A percentile compares a stretch with the other conserved stretches of the same genome.
phyloP scores from a whole-genome alignment of 92 coral and sea anemone species.

The Anthopleura xanthogrammica region DNA sequence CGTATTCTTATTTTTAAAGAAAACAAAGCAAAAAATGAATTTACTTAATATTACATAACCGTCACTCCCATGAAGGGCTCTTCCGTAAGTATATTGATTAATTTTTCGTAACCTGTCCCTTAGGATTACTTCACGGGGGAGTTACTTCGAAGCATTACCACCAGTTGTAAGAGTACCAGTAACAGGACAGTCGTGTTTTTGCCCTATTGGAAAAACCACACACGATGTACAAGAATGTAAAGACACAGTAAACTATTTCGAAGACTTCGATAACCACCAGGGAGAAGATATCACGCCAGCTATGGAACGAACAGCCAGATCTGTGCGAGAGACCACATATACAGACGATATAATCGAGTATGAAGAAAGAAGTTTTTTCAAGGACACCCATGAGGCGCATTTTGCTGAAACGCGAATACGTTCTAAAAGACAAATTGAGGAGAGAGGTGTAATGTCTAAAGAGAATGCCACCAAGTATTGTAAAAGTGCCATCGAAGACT shows the following conservation, averaged over 20 bases:
- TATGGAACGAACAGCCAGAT: conserved; percentile 12
- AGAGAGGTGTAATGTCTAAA: background rate
- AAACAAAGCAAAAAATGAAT: no score
- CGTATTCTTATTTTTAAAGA: background rate
- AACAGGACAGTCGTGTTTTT: no score
- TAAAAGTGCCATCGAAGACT: background rate
- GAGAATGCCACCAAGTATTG: conserved; percentile 1
- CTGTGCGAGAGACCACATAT: conserved; percentile 12
- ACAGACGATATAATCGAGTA: conserved; percentile 50
- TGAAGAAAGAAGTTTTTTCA: conserved; percentile 15
- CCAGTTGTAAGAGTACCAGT: no score
- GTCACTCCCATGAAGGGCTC: no score
- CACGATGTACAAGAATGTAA: no score
- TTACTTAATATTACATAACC: no score
- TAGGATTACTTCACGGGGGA: no score
- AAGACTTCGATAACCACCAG: background rate
- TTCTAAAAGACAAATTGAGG: background rate
- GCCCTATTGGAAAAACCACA: no score
- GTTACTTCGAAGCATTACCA: no score
- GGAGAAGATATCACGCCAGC: background rate
- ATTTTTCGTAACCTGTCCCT: no score
- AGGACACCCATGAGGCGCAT: background rate
- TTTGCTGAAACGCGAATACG: background rate
- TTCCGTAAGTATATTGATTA: no score
- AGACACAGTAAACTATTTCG: background rate